Evolutionary conservation across 1,140 invertebrate genomes (phyloP).

Genomic region (Rhagoletis pomonella): DNA sequence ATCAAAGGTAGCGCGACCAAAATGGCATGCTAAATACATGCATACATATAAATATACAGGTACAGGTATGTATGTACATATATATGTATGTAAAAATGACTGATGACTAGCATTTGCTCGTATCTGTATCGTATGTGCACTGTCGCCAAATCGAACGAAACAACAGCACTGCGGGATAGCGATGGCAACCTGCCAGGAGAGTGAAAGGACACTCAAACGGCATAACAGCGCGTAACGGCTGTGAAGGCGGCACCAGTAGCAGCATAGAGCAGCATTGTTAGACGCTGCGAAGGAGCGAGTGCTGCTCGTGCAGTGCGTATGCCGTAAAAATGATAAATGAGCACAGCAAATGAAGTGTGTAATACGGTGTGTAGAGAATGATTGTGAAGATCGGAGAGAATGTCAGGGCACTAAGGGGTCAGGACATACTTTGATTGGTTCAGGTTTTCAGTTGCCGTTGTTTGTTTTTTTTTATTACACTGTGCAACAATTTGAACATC

Average conservation of each 20-base stretch:
- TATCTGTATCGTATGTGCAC: slow-evolving; percentile 15
- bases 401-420: background rate
- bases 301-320: slow-evolving; percentile 42
- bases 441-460: background rate
- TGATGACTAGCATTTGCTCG: background rate
- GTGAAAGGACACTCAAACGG: slow-evolving; percentile 43
- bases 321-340: slow-evolving; percentile 52
- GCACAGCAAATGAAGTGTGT: slow-evolving; percentile 43
- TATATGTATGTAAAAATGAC: background rate
- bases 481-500: too few relatives aligned
- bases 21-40: background rate
- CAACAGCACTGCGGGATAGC: slow-evolving; percentile 16
- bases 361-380: slow-evolving; percentile 23
- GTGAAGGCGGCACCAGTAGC: too few relatives aligned
- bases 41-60: background rate
- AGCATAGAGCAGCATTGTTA: too few relatives aligned
- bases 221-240: background rate
- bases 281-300: background rate
- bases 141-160: slow-evolving; percentile 22
- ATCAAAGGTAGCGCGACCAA: slow-evolving; percentile 23
- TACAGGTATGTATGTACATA: background rate
- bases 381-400: background rate
- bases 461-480: too few relatives aligned
- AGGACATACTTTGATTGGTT: background rate
- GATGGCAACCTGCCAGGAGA: slow-evolving; percentile 32